Base-by-base conservation (phyloP, 92 coral and sea anemone genomes). In the Desmophyllum pertusum region DNA sequence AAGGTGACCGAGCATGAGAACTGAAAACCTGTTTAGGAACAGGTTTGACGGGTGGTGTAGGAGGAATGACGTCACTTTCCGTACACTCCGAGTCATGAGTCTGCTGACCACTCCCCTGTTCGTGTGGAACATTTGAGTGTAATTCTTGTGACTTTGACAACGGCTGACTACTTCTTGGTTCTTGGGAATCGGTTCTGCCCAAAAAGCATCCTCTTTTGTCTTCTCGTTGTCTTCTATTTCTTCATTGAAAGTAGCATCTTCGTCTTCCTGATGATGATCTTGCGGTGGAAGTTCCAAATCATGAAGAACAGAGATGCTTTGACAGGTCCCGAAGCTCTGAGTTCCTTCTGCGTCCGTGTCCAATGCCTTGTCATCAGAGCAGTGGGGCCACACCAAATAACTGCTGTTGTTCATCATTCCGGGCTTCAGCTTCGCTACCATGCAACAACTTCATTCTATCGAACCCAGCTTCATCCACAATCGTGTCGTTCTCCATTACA, bases 11-110 rank as follows among this genome's bases (percentile, higher is more conserved):
- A 17, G 43, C 43, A 19, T 2, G 43, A 48, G 41, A 31, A 67
- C 19, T 33, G 42, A 64, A 67, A 9, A 45, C 75, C 23, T 64
- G 84, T 19, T 79, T 67, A 7, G 39, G 1, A 19, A 68, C 76
- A 39, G 86, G 57, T 61, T 62, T 82, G 7, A 82, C 86, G 31
- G 90, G 93, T 39, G 92, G 92, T 45, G 93, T 89, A 19, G 93
- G 93, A 15, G 93, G 93, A 43, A 89, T 89, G n/a, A 89, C 69
- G 31, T 89, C 93, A 81, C 87, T 83, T 79, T 89, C 88, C 36
- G 71, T 74, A 27, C 2, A 55, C 45, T 86, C 59, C 21, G 59
- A 73, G 41, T 57, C 76, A 21, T 29, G 31, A 0, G 61, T 7
- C 40, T 55, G 61, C 46, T 31, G 79, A 30, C 79, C 69, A n/a